phyloP scores from a whole-genome alignment of 1,140 invertebrate species.

The Reticulitermes speratus region DNA sequence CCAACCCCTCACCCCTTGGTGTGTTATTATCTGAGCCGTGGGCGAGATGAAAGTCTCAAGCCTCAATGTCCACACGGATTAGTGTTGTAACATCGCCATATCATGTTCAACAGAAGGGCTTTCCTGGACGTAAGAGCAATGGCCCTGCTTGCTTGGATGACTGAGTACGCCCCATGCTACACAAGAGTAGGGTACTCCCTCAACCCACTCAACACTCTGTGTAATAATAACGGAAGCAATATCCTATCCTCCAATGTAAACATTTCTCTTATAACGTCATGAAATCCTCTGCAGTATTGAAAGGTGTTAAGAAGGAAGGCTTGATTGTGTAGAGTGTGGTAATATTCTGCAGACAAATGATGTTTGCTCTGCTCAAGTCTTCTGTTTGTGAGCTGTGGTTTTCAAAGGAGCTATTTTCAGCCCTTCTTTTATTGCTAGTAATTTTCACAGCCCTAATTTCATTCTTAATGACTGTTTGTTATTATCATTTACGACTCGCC shows the following conservation, averaged over 20 bases:
- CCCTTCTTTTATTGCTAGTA: background rate
- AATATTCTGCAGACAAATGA: background rate
- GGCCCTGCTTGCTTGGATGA: background rate
- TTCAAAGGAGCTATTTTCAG: background rate
- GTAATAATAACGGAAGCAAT: background rate
- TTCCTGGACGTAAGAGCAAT: background rate
- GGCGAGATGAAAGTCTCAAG: slow-evolving; percentile 15
- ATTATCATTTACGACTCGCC: background rate
- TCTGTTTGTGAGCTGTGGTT: background rate
- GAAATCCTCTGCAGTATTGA: background rate
- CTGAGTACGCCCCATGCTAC: background rate
- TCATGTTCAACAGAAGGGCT: background rate
- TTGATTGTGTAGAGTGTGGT: background rate
- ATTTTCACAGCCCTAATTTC: background rate
- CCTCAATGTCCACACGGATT: slow-evolving; percentile 9
- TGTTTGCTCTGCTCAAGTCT: background rate
- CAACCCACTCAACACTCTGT: background rate
- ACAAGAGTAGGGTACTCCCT: background rate
- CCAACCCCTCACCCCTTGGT: background rate
- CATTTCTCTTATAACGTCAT: background rate
- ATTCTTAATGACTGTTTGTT: background rate
- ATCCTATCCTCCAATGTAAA: background rate
- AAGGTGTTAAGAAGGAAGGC: background rate
- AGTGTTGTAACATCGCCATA: background rate
- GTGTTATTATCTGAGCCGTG: no score